Conservation (phyloP, 2,888 invertebrate species). For the Drosophila quinaria region DNA sequence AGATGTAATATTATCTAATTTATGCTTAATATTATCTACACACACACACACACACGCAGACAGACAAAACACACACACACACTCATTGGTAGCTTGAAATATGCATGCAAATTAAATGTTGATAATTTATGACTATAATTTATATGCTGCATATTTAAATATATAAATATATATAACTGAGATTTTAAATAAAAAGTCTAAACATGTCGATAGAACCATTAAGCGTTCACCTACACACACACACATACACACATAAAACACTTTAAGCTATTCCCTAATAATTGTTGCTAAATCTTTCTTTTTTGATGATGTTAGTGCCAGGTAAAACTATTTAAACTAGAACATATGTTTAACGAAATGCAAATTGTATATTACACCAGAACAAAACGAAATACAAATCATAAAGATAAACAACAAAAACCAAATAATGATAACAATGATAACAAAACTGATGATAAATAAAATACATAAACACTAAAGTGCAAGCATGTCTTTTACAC, state of each 20-base stretch:
- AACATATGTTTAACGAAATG: constrained; percentile 34
- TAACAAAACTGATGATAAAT: constrained; percentile 11
- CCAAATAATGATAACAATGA: background rate
- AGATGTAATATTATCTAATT: constrained; percentile 32
- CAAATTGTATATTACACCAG: constrained; percentile 62
- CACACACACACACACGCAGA: constrained; percentile 9
- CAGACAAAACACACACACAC: constrained; percentile 2
- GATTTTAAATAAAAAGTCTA: constrained; percentile 63
- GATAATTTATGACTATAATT: constrained; percentile 44
- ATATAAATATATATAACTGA: constrained; percentile 34
- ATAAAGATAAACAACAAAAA: constrained; percentile 21
- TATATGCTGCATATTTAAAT: constrained; percentile 34
- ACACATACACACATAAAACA: constrained; percentile 27
- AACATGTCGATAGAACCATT: constrained; percentile 76
- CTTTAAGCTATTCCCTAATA: constrained; percentile 38
- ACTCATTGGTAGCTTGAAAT: constrained; percentile 27
- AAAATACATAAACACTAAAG: constrained; percentile 43
- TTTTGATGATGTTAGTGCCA: constrained; percentile 54
- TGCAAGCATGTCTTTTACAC: constrained; percentile 60
- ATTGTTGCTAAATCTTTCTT: constrained; percentile 42
- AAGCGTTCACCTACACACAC: constrained; percentile 64
- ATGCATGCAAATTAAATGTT: constrained; percentile 39
- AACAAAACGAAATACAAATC: constrained; percentile 43
- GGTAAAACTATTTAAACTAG: constrained; percentile 55
- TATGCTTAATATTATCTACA: constrained; percentile 14